Evolutionary conservation across 1,140 invertebrate species (phyloP).

Genomic region (Zeugodacus cucurbitae): DNA sequence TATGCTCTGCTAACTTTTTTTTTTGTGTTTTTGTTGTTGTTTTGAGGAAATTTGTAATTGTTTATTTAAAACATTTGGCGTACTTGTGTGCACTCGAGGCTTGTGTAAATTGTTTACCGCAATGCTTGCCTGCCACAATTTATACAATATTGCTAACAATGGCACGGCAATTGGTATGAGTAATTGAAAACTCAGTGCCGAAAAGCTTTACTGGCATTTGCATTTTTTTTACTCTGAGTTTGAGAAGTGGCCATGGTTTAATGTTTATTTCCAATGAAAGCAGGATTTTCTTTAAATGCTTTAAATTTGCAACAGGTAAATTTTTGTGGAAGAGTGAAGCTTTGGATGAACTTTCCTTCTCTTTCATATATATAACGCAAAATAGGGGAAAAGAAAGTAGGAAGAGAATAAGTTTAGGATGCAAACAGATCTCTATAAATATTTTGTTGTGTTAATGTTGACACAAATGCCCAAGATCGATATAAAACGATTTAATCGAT

Average conservation of each 20-base stretch:
- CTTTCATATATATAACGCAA: too few species aligned
- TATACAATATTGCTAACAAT: constrained; percentile 22
- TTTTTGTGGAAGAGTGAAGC: neutral
- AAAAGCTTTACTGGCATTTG: neutral
- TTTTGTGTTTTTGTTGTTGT: neutral
- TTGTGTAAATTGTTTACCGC: constrained; percentile 28
- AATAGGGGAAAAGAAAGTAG: too few species aligned
- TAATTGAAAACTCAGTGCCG: constrained; percentile 27
- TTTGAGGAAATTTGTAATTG: constrained; percentile 31
- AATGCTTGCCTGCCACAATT: neutral
- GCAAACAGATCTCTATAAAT: too few species aligned
- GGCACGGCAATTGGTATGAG: constrained; percentile 19
- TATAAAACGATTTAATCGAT: too few species aligned
- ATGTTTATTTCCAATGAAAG: neutral
- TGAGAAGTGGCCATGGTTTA: neutral
- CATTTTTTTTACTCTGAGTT: neutral
- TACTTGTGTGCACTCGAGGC: neutral
- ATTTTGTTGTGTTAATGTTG: too few species aligned
- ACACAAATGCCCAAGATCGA: too few species aligned
- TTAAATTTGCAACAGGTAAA: neutral
- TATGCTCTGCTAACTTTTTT: neutral
- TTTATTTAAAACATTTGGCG: constrained; percentile 34
- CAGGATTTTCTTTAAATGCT: neutral
- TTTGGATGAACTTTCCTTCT: too few species aligned
- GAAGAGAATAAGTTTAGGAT: too few species aligned